A percentile compares a stretch with the other conserved stretches of the same genome.
These are phyloP conservation scores for Ectropis crepuscularia DNA, from an alignment of 2,888 invertebrate genomes.

Conservation along the genomic window DNA sequence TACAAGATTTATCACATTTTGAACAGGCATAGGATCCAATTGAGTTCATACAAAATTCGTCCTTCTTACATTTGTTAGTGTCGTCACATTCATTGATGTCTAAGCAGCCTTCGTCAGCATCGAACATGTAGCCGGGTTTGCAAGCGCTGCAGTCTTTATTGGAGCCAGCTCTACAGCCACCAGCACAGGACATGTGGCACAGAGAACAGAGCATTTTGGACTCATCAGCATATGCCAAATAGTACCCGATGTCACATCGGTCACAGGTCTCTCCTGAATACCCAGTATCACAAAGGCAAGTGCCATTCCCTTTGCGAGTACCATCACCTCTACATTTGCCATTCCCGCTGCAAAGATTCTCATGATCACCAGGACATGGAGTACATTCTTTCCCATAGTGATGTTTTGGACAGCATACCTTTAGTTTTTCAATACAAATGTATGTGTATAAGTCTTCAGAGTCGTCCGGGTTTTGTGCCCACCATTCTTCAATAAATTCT, in stretches of 20 bases:
- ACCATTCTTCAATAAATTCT: slow-evolving; percentile 94
- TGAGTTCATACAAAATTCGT: slow-evolving; percentile 95
- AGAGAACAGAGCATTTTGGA: slow-evolving; percentile 89
- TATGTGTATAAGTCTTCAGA: slow-evolving; percentile 78
- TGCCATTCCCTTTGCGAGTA: slow-evolving; percentile 96
- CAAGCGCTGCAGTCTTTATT: slow-evolving; percentile 86
- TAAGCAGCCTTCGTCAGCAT: slow-evolving; percentile 90
- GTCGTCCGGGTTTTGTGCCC: slow-evolving; percentile 86
- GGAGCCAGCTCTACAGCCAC: slow-evolving; percentile 90
- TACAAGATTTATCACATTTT: slow-evolving; percentile 93
- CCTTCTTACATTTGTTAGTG: slow-evolving; percentile 80
- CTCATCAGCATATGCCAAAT: slow-evolving; percentile 89
- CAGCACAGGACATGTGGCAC: slow-evolving; percentile 92
- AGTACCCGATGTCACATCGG: slow-evolving; percentile 90
- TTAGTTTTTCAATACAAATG: slow-evolving; percentile 91
- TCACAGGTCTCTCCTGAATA: slow-evolving; percentile 92
- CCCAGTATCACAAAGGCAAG: slow-evolving; percentile 93
- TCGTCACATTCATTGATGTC: slow-evolving; percentile 94
- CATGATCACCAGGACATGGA: slow-evolving; percentile 90
- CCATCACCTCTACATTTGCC: slow-evolving; percentile 94
- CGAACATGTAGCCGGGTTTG: slow-evolving; percentile 89
- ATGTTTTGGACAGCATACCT: slow-evolving; percentile 93
- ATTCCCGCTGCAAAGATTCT: slow-evolving; percentile 91
- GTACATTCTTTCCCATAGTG: slow-evolving; percentile 93
- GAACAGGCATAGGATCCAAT: slow-evolving; percentile 93